Conservation (phyloP, 37 sponge, comb jelly and placozoan genomes). For the Beroe forskalii region DNA sequence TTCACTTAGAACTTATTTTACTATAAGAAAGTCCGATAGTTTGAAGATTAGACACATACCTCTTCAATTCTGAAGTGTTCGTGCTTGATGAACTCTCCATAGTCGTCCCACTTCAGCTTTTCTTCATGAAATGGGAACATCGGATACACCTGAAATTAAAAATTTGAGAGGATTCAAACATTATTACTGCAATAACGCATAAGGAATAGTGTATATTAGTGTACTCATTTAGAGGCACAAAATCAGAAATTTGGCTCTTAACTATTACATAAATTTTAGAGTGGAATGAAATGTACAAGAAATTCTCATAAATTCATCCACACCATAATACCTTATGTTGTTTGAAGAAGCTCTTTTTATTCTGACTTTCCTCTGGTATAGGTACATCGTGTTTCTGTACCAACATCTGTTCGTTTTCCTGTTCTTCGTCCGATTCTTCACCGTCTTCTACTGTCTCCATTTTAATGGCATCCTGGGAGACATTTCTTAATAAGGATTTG, state of each 20-base stretch:
- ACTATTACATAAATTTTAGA: too few relatives aligned
- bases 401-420: conserved; percentile 51
- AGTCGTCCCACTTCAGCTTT: conserved; percentile 89
- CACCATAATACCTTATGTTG: conserved; percentile 83
- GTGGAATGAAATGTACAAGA: too few relatives aligned
- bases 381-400: conserved; percentile 61
- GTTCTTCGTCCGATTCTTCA: conserved; percentile 64
- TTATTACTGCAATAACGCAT: too few relatives aligned
- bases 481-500: neutral
- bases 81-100: conserved; percentile 87
- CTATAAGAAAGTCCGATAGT: too few relatives aligned
- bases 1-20: too few relatives aligned
- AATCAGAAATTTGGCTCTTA: too few relatives aligned
- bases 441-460: conserved; percentile 53
- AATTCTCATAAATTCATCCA: too few relatives aligned
- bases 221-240: too few relatives aligned
- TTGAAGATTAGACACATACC: too few relatives aligned
- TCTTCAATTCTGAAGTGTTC: conserved; percentile 62
- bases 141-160: conserved; percentile 68
- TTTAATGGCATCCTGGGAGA: neutral
- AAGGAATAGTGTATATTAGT: too few relatives aligned
- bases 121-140: conserved; percentile 92
- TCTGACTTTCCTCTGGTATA: conserved; percentile 41
- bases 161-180: neutral
- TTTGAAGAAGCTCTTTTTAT: conserved; percentile 84